Conservation (phyloP, 2,888 invertebrate genomes). For the Hyposoter didymator region DNA sequence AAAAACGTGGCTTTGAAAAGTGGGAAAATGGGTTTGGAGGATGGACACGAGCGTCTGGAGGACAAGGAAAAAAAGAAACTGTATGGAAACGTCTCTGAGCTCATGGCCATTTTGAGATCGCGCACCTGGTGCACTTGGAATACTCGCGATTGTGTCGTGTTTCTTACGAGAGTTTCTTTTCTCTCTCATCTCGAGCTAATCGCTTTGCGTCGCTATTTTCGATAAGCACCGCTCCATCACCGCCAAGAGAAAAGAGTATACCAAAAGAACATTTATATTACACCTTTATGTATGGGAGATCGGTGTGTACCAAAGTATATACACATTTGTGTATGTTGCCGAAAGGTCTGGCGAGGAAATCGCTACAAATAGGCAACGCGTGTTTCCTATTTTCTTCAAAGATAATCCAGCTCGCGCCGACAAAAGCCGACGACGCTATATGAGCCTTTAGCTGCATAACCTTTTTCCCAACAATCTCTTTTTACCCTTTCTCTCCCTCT, state of each 20-base stretch:
- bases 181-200: constrained; percentile 66
- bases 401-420: constrained; percentile 74
- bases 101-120: constrained; percentile 57
- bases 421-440: constrained; percentile 61
- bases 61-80: background rate
- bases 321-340: constrained; percentile 26
- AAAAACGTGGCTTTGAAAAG: constrained; percentile 17
- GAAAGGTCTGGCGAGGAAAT: constrained; percentile 69
- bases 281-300: constrained; percentile 6
- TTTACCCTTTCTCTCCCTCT: constrained; percentile 6
- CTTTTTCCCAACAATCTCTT: constrained; percentile 41
- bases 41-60: background rate
- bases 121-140: constrained; percentile 75
- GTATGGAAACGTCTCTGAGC: background rate
- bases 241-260: constrained; percentile 2
- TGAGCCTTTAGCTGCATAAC: constrained; percentile 44
- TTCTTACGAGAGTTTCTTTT: background rate
- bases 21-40: constrained; percentile 16
- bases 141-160: background rate
- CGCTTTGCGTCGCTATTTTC: constrained; percentile 71
- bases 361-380: constrained; percentile 77
- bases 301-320: background rate
- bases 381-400: constrained; percentile 76
- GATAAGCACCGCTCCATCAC: constrained; percentile 70
- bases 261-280: constrained; percentile 15